Evolutionary conservation across 2,113 vertebrate genomes (phyloP).

Genomic region (Stegostoma tigrinum): DNA sequence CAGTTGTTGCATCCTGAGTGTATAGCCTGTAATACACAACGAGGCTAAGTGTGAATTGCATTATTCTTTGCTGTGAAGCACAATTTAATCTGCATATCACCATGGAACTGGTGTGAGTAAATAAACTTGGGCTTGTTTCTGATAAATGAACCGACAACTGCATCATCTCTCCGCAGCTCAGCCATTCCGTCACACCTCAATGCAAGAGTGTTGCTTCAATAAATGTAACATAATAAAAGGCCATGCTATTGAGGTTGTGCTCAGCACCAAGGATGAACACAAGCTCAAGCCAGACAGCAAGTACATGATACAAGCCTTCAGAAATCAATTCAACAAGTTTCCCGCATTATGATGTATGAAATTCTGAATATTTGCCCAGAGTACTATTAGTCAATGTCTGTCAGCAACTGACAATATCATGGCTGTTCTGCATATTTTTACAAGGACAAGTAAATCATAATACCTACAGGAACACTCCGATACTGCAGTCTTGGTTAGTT

Average conservation of each 20-base stretch:
- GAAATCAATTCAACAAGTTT: neutral
- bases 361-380: neutral
- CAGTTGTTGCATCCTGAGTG: neutral
- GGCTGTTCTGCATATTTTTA: conserved; percentile 19
- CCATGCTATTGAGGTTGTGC: conserved; percentile 12
- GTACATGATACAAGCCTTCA: conserved; percentile 35
- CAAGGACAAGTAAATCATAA: conserved; percentile 28
- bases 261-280: neutral
- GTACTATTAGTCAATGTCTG: conserved; percentile 33
- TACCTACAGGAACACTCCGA: neutral
- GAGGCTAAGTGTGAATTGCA: neutral
- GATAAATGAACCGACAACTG: conserved; percentile 35
- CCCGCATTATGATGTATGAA: neutral
- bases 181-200: conserved; percentile 34
- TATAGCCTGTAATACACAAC: neutral
- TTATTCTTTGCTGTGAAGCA: conserved; percentile 33
- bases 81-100: neutral
- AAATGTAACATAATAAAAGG: conserved; percentile 35
- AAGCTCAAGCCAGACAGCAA: conserved; percentile 17
- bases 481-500: neutral
- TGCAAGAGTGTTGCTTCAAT: neutral
- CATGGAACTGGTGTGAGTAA: conserved; percentile 27
- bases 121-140: conserved; percentile 5
- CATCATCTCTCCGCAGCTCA: neutral
- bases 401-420: conserved; percentile 32